A percentile compares a stretch with the other conserved stretches of the same genome.
phyloP scores from a whole-genome alignment of 2,113 vertebrate genomes.

The Tragelaphus strepsiceros region DNA sequence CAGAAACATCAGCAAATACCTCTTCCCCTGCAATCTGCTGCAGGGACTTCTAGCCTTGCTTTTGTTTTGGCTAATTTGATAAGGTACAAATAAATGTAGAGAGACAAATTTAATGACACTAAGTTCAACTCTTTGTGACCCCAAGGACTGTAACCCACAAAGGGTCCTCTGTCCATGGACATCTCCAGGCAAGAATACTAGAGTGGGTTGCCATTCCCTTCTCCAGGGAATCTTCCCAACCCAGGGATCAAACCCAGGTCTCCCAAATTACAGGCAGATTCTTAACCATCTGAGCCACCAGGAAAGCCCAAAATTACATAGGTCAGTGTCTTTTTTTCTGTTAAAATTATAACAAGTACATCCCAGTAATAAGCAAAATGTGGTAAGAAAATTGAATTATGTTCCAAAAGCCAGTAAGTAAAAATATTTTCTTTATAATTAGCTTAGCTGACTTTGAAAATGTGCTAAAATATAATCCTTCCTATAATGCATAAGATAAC shows the following conservation, averaged over 20 bases:
- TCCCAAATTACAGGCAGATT: neutral
- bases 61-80: slow-evolving; percentile 31
- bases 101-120: slow-evolving; percentile 24
- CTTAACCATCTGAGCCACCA: neutral
- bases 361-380: neutral
- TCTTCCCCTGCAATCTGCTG: neutral
- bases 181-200: neutral
- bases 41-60: slow-evolving; percentile 10
- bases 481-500: neutral
- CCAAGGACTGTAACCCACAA: neutral
- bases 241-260: neutral
- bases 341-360: slow-evolving; percentile 48
- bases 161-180: neutral
- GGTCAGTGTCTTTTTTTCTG: slow-evolving; percentile 49
- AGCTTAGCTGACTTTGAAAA: slow-evolving; percentile 62
- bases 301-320: neutral
- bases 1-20: neutral
- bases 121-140: neutral
- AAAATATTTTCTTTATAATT: slow-evolving; percentile 47
- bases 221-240: neutral
- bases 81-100: neutral
- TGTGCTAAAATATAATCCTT: neutral
- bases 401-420: slow-evolving; percentile 53
- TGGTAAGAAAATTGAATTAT: slow-evolving; percentile 67
- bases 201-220: neutral